Percentiles rank a stretch among this genome's conserved stretches.
Evolutionary conservation across 1,140 invertebrate genomes (phyloP).

Genomic region (Pantala flavescens): DNA sequence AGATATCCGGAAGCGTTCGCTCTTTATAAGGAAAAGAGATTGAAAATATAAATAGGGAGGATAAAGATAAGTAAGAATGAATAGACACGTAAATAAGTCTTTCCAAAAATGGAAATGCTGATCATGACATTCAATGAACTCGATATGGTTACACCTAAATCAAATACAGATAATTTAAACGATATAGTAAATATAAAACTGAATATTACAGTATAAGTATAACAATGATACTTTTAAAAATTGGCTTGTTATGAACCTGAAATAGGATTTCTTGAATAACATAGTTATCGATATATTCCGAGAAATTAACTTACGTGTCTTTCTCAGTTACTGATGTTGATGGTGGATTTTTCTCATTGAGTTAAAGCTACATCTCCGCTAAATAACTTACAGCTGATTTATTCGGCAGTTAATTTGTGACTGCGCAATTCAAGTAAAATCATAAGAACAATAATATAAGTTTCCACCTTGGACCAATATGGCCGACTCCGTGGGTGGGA

Average conservation of each 20-base stretch:
- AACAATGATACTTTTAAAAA: not conserved
- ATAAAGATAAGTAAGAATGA: too few relatives aligned
- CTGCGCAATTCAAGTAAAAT: not conserved
- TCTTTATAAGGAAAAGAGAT: too few relatives aligned
- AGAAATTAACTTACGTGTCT: not conserved
- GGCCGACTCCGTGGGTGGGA: constrained; percentile 4
- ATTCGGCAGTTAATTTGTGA: not conserved
- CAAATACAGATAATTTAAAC: too few relatives aligned
- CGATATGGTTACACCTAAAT: too few relatives aligned
- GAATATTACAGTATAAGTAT: too few relatives aligned
- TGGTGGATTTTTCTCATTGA: not conserved
- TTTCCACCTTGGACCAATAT: not conserved
- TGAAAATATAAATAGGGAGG: too few relatives aligned
- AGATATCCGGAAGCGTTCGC: too few relatives aligned
- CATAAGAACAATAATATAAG: not conserved
- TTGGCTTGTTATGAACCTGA: not conserved
- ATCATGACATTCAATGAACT: not conserved
- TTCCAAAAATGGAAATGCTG: not conserved
- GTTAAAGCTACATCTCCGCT: not conserved
- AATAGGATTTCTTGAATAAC: not conserved
- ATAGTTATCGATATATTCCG: not conserved
- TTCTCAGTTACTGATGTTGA: not conserved
- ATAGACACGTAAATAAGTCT: not conserved
- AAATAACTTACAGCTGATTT: not conserved
- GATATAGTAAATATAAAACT: too few relatives aligned